Conservation (phyloP, 2,888 invertebrate species). For the Hipparchia semele region DNA sequence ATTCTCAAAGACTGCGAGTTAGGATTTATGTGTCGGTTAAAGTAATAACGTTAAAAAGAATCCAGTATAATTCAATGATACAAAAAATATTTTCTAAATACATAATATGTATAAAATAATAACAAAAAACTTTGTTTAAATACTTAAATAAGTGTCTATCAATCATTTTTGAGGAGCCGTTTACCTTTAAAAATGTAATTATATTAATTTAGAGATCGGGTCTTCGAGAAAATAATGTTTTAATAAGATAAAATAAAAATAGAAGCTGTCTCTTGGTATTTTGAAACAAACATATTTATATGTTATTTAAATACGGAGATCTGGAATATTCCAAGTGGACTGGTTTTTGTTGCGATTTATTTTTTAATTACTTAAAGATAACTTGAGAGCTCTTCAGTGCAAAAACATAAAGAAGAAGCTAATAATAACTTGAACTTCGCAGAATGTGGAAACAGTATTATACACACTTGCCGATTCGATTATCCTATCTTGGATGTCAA, state of each 20-base stretch:
- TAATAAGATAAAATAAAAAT: not conserved
- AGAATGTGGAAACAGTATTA: not conserved
- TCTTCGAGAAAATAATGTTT: not conserved
- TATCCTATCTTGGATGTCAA: no score
- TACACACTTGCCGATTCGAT: not conserved
- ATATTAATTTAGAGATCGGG: not conserved
- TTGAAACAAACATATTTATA: not conserved
- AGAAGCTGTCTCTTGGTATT: not conserved
- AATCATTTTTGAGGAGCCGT: not conserved
- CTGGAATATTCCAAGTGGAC: slow-evolving; percentile 9
- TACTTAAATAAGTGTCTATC: not conserved
- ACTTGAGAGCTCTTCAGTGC: not conserved
- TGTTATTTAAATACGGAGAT: not conserved
- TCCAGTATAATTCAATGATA: no score
- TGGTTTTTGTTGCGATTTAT: slow-evolving; percentile 4
- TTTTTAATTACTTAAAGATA: not conserved
- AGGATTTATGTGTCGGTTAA: no score
- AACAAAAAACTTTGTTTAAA: no score
- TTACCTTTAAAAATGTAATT: not conserved
- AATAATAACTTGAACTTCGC: not conserved
- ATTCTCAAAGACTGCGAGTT: no score
- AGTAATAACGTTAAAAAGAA: not conserved
- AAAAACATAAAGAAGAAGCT: not conserved
- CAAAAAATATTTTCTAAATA: no score
- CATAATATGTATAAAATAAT: no score